phyloP scores from a whole-genome alignment of 2,797 vertebrate species.

The Gymnothorax javanicus region DNA sequence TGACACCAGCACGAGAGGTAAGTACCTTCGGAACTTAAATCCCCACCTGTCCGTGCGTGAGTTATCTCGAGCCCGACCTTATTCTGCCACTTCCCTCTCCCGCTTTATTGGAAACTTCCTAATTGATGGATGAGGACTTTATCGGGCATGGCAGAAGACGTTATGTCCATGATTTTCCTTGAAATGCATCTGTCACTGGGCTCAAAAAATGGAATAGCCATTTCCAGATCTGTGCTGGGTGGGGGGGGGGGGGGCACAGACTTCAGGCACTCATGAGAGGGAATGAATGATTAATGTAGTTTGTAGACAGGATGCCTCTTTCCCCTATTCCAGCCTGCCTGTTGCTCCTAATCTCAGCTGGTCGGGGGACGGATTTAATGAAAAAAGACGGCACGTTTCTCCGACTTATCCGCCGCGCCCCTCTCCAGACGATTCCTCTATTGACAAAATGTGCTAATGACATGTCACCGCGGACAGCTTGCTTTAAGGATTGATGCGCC shows the following conservation, averaged over 20 bases:
- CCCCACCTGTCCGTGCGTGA: conserved; percentile 17
- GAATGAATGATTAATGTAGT: conserved; percentile 84
- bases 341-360: conserved; percentile 78
- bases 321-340: conserved; percentile 68
- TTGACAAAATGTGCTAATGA: conserved; percentile 93
- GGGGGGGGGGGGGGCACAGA: conserved; percentile 63
- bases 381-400: conserved; percentile 82
- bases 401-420: conserved; percentile 72
- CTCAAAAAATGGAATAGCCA: conserved; percentile 72
- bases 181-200: conserved; percentile 80
- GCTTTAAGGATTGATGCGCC: conserved; percentile 81
- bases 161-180: conserved; percentile 86
- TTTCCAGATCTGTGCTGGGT: conserved; percentile 65
- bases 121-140: conserved; percentile 90
- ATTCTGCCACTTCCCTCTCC: conserved; percentile 74
- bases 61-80: conserved; percentile 56
- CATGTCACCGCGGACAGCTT: conserved; percentile 89
- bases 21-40: neutral
- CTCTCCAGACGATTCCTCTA: conserved; percentile 83
- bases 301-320: conserved; percentile 76
- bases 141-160: conserved; percentile 83
- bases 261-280: conserved; percentile 66
- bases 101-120: conserved; percentile 76
- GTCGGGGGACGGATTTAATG: conserved; percentile 79
- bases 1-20: neutral